A percentile compares a stretch with the other conserved stretches of the same genome.
Conservation (phyloP, 2,113 vertebrate genomes). For the Blennius ocellaris region DNA sequence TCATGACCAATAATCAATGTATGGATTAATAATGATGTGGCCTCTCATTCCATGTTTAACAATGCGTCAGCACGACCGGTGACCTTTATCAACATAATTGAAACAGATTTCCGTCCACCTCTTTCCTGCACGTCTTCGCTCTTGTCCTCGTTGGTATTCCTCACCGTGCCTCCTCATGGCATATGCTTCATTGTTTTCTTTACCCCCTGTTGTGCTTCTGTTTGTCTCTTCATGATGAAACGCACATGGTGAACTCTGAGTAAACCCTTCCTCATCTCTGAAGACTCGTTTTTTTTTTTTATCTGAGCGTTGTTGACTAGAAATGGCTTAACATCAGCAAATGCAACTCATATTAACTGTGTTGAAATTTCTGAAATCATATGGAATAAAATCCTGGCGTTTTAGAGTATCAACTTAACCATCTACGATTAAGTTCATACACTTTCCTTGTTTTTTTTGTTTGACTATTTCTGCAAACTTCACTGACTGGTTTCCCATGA, state of each 20-base stretch:
- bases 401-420: no score
- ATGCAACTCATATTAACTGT: no score
- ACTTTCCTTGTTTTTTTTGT: neutral
- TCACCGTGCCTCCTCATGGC: slow-evolving; percentile 11
- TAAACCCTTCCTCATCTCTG: slow-evolving; percentile 39
- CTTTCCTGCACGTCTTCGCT: slow-evolving; percentile 32
- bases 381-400: no score
- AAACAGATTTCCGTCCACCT: slow-evolving; percentile 46
- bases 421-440: neutral
- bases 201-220: slow-evolving; percentile 53
- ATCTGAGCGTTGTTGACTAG: no score
- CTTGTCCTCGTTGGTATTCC: slow-evolving; percentile 47
- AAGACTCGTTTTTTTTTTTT: no score
- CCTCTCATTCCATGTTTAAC: slow-evolving; percentile 44
- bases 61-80: slow-evolving; percentile 52
- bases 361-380: no score
- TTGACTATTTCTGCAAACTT: neutral
- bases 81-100: slow-evolving; percentile 61
- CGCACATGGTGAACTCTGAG: slow-evolving; percentile 57
- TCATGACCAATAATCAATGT: slow-evolving; percentile 18
- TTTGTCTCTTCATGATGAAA: slow-evolving; percentile 67
- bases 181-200: slow-evolving; percentile 45
- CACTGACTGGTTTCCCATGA: neutral
- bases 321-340: no score
- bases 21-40: slow-evolving; percentile 46